Evolutionary conservation across 1,140 invertebrate genomes (phyloP), one percentile per base, ranked within the genome.

Genomic region (Drosophila nannoptera): DNA sequence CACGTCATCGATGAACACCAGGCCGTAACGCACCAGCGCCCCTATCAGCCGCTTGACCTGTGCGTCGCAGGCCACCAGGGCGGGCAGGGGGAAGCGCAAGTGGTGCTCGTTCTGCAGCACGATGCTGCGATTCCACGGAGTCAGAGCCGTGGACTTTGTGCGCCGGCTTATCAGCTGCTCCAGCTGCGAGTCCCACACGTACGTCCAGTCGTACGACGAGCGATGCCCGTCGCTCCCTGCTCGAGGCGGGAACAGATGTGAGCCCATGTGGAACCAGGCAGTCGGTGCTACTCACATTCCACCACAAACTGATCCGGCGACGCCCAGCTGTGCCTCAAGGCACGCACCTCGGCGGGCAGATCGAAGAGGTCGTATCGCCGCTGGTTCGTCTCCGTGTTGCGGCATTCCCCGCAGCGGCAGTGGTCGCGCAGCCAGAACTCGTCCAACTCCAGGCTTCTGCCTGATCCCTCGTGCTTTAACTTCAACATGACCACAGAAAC

Each of bases 351-450:
- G 0, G 64, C 58, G 5, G 84, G 77, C 16, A 90, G 32, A 14
- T 90, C 84, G 0, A 89, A 7, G 0, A 90, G 33, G 87, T 87
- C 84, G n/a, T 69, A 78, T 4, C 75, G 75, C 7, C 88, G 64
- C 35, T 90, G 88, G 45, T 84, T 77, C 2, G 87, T 89, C 22
- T 81, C 81, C 33, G 52, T 38, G 64, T 88, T 87, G 9, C 77
- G 74, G 35, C 89, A 90, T 4, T 74, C 49, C 7, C 4, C 56
- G 56, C 89, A 90, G 2, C 77, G 74, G 55, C 89, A 90, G 48
- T 90, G 88, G 63, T 90, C 87, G 0, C 89, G 68, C 11, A 88
- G 61, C 87, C 87, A 88, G 58, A 88, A 87, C 48, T 76, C 45
- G 58, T 87, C 61, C 2, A 88, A 14, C 8, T 87, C 55, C 3